Percentiles rank a stretch among this genome's conserved stretches.
Conservation (phyloP, 2,888 invertebrate genomes). For the Agrenia bidenticulata region DNA sequence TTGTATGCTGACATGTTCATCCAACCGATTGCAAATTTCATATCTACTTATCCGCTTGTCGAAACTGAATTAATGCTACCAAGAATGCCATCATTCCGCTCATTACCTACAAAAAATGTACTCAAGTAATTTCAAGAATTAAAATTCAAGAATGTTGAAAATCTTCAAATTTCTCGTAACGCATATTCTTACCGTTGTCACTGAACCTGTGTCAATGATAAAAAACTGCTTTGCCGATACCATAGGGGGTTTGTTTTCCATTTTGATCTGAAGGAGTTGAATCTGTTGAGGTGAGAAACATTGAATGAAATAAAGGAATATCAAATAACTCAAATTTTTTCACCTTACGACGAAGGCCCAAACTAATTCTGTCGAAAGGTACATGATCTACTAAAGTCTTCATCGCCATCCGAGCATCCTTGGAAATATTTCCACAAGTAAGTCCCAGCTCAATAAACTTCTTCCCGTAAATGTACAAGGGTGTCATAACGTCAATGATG, state of each 20-base stretch:
- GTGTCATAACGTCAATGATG: conserved; percentile 13
- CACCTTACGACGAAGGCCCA: conserved; percentile 16
- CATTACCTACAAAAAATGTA: conserved; percentile 20
- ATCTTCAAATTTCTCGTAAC: neutral
- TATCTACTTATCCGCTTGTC: conserved; percentile 7
- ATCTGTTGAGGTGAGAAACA: conserved; percentile 16
- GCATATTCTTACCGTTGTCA: conserved; percentile 35
- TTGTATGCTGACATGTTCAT: no score
- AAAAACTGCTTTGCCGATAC: conserved; percentile 40
- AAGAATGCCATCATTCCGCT: conserved; percentile 38
- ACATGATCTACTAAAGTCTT: conserved; percentile 16
- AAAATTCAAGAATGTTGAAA: neutral
- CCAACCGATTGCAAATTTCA: no score
- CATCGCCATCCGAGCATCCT: conserved; percentile 14
- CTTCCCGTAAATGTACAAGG: conserved; percentile 15
- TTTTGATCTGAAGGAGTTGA: conserved; percentile 26
- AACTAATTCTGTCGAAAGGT: conserved; percentile 14
- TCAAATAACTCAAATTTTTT: neutral
- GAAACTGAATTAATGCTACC: conserved; percentile 39
- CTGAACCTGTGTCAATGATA: conserved; percentile 26
- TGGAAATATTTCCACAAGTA: conserved; percentile 21
- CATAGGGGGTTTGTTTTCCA: conserved; percentile 35
- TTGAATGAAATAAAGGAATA: neutral
- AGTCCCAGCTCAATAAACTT: conserved; percentile 26
- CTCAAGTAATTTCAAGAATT: neutral